Conservation (phyloP, 1,140 invertebrate species). For the Eupristina koningsbergeri region DNA sequence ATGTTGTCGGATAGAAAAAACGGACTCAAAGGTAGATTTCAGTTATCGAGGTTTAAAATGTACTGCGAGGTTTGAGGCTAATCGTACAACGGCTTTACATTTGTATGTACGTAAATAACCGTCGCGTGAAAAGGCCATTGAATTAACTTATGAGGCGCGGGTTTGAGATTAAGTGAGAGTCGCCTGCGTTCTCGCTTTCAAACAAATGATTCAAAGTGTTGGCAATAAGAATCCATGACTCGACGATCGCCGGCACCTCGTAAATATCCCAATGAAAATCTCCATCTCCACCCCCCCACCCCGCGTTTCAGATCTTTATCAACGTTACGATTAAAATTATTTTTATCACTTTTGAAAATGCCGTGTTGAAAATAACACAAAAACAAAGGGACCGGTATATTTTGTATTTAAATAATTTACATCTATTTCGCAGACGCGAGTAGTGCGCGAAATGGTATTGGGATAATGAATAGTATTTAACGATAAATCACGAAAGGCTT, state of each 20-base stretch:
- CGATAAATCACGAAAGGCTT: background rate
- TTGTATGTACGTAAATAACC: slow-evolving; percentile 3
- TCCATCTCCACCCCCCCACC: too few relatives aligned
- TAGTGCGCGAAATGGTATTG: background rate
- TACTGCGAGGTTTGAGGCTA: background rate
- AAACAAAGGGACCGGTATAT: background rate
- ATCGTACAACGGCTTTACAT: slow-evolving; percentile 13
- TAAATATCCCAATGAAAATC: too few relatives aligned
- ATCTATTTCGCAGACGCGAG: background rate
- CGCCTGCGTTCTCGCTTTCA: slow-evolving; percentile 57
- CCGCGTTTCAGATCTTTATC: slow-evolving; percentile 32
- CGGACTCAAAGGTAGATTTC: background rate
- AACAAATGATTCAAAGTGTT: slow-evolving; percentile 62
- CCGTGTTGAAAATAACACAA: too few relatives aligned
- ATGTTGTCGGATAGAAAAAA: too few relatives aligned
- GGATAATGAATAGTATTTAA: background rate
- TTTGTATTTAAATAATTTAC: background rate
- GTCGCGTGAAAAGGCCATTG: slow-evolving; percentile 35
- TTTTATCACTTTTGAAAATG: too few relatives aligned
- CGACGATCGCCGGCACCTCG: background rate
- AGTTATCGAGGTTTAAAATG: slow-evolving; percentile 1
- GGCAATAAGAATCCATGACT: background rate
- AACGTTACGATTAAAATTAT: background rate
- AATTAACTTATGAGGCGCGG: slow-evolving; percentile 57
- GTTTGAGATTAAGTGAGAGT: slow-evolving; percentile 59